Conservation (phyloP, 2,888 invertebrate genomes). For the Lepetodrilus schrolli region DNA sequence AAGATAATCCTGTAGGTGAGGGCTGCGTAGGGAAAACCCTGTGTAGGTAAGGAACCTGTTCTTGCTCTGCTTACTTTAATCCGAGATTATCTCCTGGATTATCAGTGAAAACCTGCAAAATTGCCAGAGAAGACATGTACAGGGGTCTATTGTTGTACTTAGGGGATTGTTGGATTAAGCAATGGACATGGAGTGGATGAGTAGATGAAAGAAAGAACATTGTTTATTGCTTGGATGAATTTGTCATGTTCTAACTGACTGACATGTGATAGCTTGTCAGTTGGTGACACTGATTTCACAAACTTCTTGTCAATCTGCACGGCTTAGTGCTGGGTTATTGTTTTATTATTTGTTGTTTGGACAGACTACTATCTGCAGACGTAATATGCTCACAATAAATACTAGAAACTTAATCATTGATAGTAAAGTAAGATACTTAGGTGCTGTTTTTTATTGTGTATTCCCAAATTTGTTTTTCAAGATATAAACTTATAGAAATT, state of each 20-base stretch:
- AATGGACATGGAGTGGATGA: not conserved
- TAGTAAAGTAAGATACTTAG: too few relatives aligned
- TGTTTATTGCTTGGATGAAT: not conserved
- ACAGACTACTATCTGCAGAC: too few relatives aligned
- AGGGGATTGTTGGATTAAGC: not conserved
- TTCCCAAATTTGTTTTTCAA: too few relatives aligned
- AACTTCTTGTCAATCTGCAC: not conserved
- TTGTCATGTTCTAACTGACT: not conserved
- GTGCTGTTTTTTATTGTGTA: too few relatives aligned
- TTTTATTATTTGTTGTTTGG: too few relatives aligned
- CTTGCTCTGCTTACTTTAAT: not conserved
- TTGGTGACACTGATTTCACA: not conserved
- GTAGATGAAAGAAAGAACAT: not conserved
- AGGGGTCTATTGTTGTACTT: not conserved
- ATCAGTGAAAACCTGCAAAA: not conserved
- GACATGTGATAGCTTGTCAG: not conserved
- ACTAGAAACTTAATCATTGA: too few relatives aligned
- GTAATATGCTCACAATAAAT: too few relatives aligned
- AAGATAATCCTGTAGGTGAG: slow-evolving; percentile 19
- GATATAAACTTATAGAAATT: too few relatives aligned
- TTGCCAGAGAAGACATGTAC: not conserved
- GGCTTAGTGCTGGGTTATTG: too few relatives aligned
- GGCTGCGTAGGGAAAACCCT: too few relatives aligned
- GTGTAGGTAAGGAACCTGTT: not conserved
- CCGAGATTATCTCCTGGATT: slow-evolving; percentile 2